Evolutionary conservation across 2,113 vertebrate genomes (phyloP).

Genomic region (Hippotragus niger): DNA sequence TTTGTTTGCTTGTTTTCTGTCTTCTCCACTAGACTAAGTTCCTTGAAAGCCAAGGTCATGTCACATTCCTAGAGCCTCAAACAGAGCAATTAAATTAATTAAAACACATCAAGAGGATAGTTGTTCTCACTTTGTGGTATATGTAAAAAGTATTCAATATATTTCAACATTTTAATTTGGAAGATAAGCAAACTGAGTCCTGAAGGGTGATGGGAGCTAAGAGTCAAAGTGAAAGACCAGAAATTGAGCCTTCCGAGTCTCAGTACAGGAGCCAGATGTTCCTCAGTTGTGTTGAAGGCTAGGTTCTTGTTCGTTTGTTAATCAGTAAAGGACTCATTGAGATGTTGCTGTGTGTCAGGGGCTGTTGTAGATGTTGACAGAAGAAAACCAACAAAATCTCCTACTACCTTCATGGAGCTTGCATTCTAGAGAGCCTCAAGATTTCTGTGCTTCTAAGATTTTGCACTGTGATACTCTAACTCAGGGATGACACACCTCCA

Average conservation of each 20-base stretch:
- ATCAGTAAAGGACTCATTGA: neutral
- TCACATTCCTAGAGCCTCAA: neutral
- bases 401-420: neutral
- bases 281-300: neutral
- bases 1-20: neutral
- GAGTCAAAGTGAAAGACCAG: neutral
- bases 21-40: neutral
- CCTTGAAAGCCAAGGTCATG: neutral
- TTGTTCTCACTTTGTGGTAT: neutral
- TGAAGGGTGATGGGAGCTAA: neutral
- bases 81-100: neutral
- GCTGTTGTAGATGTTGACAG: neutral
- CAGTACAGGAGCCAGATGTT: neutral
- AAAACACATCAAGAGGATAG: neutral
- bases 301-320: neutral
- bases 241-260: neutral
- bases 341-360: neutral
- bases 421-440: neutral
- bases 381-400: neutral
- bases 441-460: neutral
- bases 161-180: neutral
- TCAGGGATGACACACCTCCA: too few species aligned
- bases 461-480: neutral
- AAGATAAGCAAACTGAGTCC: neutral
- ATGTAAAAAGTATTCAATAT: neutral